Percentiles rank a stretch among this genome's conserved stretches.
Evolutionary conservation across 2,888 invertebrate species (phyloP).

Genomic region (Caenorhabditis afra): DNA sequence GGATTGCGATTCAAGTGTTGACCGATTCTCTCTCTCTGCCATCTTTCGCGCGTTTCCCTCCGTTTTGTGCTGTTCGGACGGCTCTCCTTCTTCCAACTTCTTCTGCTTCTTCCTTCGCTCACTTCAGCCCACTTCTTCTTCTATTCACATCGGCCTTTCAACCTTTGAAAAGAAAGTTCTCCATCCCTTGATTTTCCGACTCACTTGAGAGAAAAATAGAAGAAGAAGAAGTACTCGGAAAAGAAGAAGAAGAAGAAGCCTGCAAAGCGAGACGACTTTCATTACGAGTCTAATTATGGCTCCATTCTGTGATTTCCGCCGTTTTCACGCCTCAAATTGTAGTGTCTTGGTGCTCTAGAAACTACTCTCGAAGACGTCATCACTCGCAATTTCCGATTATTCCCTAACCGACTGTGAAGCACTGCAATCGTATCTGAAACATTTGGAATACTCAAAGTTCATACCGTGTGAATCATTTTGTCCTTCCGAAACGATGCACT

Average conservation of each 20-base stretch:
- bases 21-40: conserved; percentile 48
- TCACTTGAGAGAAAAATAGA: conserved; percentile 24
- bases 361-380: no score
- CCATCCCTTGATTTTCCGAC: conserved; percentile 40
- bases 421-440: no score
- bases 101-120: conserved; percentile 11
- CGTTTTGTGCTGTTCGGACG: conserved; percentile 22
- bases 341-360: no score
- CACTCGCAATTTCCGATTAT: no score
- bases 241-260: conserved; percentile 25
- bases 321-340: no score
- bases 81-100: conserved; percentile 16
- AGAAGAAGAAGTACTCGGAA: conserved; percentile 25
- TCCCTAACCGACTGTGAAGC: no score
- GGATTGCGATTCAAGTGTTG: conserved; percentile 58
- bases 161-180: conserved; percentile 38
- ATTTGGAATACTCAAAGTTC: no score
- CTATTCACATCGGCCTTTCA: conserved; percentile 52
- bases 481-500: no score
- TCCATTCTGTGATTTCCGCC: conserved; percentile 13
- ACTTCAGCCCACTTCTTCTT: conserved; percentile 11
- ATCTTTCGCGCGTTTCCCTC: conserved; percentile 25
- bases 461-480: no score
- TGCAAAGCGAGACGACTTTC: conserved; percentile 32
- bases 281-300: conserved; percentile 45